Base-by-base conservation (phyloP, 2,888 invertebrate species). In the Stramonita haemastoma region DNA sequence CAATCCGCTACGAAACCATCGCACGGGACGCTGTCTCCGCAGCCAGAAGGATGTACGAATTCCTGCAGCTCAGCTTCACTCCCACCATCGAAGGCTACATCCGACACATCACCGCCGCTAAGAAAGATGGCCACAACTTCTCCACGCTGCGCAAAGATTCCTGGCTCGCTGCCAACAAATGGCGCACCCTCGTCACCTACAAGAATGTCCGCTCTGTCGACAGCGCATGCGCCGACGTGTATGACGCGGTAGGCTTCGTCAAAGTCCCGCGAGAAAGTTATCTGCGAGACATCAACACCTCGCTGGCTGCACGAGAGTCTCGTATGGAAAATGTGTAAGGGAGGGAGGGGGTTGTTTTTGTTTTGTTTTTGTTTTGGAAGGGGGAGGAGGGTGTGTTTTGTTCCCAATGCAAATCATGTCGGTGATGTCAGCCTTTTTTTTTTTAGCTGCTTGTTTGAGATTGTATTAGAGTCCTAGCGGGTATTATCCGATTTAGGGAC, bases 61-160 rank as follows among this genome's bases (percentile, higher is more conserved):
- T 88, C 70, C 84, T 88, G 26, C 60, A 88, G 73, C 88, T 88
- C 15, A 88, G 88, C 84, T 88, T 88, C 84, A 88, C 88, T 0
- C 88, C 88, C 26, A 88, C 81, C 17, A 88, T 88, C 66, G 88
- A 88, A 32, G 84, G 84, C 84, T 88, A 88, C 84, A 88, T 88
- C 84, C 83, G 88, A 17, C 66, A 84, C 66, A 88, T 88, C 36
- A 88, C 88, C 4, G 79, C 88, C 0, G 88, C 88, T 29, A 88
- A 88, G 56, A 88, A 88, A n/a, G 88, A 88, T 22, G 88, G 88
- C 36, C 88, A 88, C 84, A 88, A 88, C 84, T 88, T 88, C 84
- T 88, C 88, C 66, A 88, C 88, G 17, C 81, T 81, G 17, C 60
- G 88, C 29, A 88, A 88, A n/a, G 88, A 88, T 46, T 88, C 88